A percentile compares a stretch with the other conserved stretches of the same genome.
Conservation (phyloP, 64 coral and sea anemone genomes). For the Porites lutea region DNA sequence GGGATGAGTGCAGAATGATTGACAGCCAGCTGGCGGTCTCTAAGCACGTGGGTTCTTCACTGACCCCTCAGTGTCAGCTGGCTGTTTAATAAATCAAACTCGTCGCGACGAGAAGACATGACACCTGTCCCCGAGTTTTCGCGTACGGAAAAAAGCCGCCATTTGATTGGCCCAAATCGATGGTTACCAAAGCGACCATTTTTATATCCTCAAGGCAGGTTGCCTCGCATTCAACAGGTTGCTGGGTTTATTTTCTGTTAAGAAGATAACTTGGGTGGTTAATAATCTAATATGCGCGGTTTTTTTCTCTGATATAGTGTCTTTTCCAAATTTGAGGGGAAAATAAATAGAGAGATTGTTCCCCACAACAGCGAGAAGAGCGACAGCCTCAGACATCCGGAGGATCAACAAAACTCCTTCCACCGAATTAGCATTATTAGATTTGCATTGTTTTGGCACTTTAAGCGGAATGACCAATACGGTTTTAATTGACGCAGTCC, state of each 20-base stretch:
- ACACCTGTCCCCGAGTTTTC: slow-evolving; percentile 80
- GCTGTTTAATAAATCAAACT: slow-evolving; percentile 87
- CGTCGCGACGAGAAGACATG: slow-evolving; percentile 56
- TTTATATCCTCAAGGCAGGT: slow-evolving; percentile 72
- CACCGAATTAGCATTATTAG: slow-evolving; percentile 30
- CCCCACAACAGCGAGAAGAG: background rate
- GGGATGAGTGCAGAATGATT: slow-evolving; percentile 84
- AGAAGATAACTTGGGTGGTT: slow-evolving; percentile 47
- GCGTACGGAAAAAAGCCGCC: slow-evolving; percentile 32
- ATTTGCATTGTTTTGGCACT: slow-evolving; percentile 33
- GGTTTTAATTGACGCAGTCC: slow-evolving; percentile 23
- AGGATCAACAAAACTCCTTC: background rate
- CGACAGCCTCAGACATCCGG: background rate
- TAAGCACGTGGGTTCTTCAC: slow-evolving; percentile 89
- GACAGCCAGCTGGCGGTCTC: slow-evolving; percentile 89
- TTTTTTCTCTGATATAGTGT: background rate
- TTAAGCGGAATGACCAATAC: slow-evolving; percentile 35
- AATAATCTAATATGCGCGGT: slow-evolving; percentile 1
- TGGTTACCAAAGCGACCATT: slow-evolving; percentile 90
- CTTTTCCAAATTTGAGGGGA: background rate
- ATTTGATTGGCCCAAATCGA: slow-evolving; percentile 72
- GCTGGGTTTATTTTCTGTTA: slow-evolving; percentile 43
- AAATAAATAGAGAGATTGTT: background rate
- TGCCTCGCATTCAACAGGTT: slow-evolving; percentile 95
- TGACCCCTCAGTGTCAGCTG: slow-evolving; percentile 89